Evolutionary conservation across 2,797 vertebrate genomes (phyloP).

Genomic region (Gallirallus australis): DNA sequence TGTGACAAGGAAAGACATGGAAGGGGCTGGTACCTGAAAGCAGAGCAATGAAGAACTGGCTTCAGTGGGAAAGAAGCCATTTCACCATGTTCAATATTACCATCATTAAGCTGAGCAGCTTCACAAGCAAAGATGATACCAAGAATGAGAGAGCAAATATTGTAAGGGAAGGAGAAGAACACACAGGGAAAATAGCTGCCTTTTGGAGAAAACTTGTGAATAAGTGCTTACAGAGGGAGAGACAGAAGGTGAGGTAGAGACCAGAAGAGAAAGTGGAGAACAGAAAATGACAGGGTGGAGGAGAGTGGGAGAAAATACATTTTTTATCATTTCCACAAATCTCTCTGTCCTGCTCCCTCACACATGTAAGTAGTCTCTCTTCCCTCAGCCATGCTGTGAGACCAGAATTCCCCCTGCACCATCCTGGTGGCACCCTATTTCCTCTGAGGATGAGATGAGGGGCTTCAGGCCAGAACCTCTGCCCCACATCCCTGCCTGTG

Average conservation of each 20-base stretch:
- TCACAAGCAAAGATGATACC: background rate
- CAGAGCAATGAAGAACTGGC: background rate
- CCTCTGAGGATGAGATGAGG: background rate
- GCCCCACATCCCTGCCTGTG: background rate
- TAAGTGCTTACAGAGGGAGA: slow-evolving; percentile 48
- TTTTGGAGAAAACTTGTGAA: slow-evolving; percentile 28
- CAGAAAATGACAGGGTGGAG: background rate
- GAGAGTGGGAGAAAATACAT: slow-evolving; percentile 10
- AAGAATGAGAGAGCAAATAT: slow-evolving; percentile 30
- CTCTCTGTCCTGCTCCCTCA: background rate
- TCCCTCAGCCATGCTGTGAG: background rate
- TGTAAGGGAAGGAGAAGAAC: background rate
- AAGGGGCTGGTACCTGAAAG: background rate
- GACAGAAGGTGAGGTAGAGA: slow-evolving; percentile 10
- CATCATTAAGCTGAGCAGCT: slow-evolving; percentile 19
- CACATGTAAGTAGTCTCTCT: background rate
- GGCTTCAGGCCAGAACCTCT: background rate
- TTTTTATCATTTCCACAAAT: background rate
- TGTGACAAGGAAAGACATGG: background rate
- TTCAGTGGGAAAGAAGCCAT: background rate
- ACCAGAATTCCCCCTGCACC: background rate
- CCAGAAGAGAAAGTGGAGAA: background rate
- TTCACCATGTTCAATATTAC: slow-evolving; percentile 13
- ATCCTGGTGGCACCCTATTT: background rate
- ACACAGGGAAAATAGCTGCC: slow-evolving; percentile 13